A percentile compares a stretch with the other conserved stretches of the same genome.
phyloP scores from a whole-genome alignment of 2,797 vertebrate species.

The Falco cherrug region DNA sequence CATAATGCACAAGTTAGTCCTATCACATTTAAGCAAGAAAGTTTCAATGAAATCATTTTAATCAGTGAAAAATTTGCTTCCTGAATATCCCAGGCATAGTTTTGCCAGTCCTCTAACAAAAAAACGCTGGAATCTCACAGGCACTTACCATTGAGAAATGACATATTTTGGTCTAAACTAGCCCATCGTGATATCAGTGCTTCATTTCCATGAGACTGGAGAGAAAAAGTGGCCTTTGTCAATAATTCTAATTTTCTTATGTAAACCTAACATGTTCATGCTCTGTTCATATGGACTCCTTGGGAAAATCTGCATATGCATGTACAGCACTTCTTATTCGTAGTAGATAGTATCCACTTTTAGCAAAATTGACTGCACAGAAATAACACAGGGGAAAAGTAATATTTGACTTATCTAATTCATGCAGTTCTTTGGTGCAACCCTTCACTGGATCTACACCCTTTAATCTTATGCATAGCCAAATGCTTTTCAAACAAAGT shows the following conservation, averaged over 20 bases:
- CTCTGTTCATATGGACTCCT: background rate
- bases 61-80: background rate
- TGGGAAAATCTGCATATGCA: background rate
- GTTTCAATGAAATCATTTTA: background rate
- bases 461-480: background rate
- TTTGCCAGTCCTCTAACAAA: background rate
- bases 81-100: background rate
- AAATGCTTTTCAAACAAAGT: background rate
- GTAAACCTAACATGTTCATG: background rate
- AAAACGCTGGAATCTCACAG: background rate
- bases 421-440: background rate
- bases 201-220: background rate
- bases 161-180: background rate
- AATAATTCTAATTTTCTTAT: background rate
- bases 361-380: background rate
- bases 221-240: background rate
- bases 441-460: background rate
- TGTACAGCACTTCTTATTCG: background rate
- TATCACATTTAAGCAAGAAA: background rate
- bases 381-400: background rate
- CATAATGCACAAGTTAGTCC: background rate
- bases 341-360: background rate
- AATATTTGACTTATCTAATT: background rate
- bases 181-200: background rate
- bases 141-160: background rate